Base-by-base conservation (phyloP, 1,140 invertebrate species). In the Centruroides vittatus region DNA sequence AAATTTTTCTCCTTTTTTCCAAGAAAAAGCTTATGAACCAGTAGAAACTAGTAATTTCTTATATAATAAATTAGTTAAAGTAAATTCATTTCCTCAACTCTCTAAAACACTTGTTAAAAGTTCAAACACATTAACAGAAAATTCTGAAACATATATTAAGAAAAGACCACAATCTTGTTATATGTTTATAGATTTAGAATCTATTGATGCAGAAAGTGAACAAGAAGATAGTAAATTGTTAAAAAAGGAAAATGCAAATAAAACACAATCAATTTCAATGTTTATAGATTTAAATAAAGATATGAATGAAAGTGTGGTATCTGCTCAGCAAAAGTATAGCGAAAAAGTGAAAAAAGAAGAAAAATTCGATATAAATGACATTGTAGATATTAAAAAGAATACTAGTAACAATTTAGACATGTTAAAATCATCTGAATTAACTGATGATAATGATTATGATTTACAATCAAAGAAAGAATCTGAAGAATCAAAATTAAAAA, bases 111-210 rank as follows among this genome's bases (percentile, higher is more conserved):
- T 41, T 41, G 41, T 41, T 41, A 41, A 41, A 41, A 41, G 8
- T 41, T 41, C 41, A 41, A 6, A 8, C 8, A 41, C 8, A 8
- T 41, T 41, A 8, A 41, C 5, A 41, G 41, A 41, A 41, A 41
- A 41, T 41, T 41, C 41, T 41, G 41, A 41, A 41, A 41, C 41
- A 41, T 8, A 53, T 53, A 23, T 23, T 36, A 53, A 5, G 8
- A 53, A 53, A 53, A 23, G 60, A 8, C 63, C 63, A 34, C 57
- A 62, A 7, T 61, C 63, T 47, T 65, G 63, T 47, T 65, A 65
- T 36, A 65, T 65, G 63, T 65, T 59, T 57, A 57, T 65, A 4
- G 63, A 65, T 53, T 59, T 65, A 50, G 60, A 62, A 54, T 61
- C 63, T 34, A 35, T 65, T 47, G 35, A 58, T 46, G n/a, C 41